These are phyloP conservation scores for Sebastiscus albofasciatus DNA, from an alignment of 2,797 vertebrate species.

Conservation along the genomic window DNA sequence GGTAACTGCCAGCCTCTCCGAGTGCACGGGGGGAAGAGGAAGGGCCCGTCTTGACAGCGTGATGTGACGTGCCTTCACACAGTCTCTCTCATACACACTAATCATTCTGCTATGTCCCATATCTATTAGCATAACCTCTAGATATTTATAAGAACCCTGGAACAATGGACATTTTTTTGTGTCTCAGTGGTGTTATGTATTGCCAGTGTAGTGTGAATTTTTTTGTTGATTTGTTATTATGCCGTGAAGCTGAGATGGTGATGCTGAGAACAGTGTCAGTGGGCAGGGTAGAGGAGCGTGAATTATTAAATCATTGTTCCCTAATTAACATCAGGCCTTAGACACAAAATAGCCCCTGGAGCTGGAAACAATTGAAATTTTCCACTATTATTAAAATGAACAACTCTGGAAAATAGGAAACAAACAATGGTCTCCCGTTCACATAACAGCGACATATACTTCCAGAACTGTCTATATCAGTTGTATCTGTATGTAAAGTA, in stretches of 20 bases:
- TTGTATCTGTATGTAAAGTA: background rate
- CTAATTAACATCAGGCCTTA: conserved; percentile 67
- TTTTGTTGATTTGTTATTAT: conserved; percentile 47
- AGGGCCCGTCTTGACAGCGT: conserved; percentile 65
- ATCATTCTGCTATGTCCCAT: conserved; percentile 53
- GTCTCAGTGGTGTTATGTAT: conserved; percentile 56
- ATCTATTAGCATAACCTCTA: conserved; percentile 70
- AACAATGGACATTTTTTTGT: conserved; percentile 48
- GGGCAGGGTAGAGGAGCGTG: conserved; percentile 64
- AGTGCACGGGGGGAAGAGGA: conserved; percentile 53
- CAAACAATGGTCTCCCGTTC: conserved; percentile 20
- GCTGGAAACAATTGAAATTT: conserved; percentile 43
- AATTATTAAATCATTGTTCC: conserved; percentile 75
- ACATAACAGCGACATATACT: background rate
- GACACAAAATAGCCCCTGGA: conserved; percentile 52
- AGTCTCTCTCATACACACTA: conserved; percentile 37
- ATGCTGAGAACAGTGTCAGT: conserved; percentile 63
- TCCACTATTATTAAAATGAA: conserved; percentile 28
- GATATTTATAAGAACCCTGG: conserved; percentile 63
- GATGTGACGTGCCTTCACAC: conserved; percentile 73
- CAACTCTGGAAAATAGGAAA: conserved; percentile 3
- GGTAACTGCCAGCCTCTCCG: conserved; percentile 75
- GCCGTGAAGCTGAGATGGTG: conserved; percentile 52
- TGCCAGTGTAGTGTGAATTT: conserved; percentile 60
- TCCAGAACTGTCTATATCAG: background rate